These are phyloP conservation scores for Copidosoma aretas DNA, from an alignment of 2,888 invertebrate species.

Conservation along the genomic window DNA sequence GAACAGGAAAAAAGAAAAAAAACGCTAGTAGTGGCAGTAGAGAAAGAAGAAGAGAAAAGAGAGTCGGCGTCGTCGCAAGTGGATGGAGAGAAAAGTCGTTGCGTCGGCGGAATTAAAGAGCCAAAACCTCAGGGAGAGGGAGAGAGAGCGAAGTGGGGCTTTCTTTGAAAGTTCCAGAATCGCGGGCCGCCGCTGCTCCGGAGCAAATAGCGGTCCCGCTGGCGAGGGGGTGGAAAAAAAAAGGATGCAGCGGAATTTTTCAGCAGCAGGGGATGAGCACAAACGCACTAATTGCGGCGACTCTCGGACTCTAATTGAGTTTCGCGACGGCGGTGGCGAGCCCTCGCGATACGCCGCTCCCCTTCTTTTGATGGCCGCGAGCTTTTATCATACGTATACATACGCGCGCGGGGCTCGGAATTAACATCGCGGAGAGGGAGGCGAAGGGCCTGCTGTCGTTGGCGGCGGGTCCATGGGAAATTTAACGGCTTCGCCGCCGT, in stretches of 20 bases:
- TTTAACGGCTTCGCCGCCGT: background rate
- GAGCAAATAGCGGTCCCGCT: slow-evolving; percentile 9
- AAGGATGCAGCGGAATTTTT: background rate
- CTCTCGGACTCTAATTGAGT: slow-evolving; percentile 40
- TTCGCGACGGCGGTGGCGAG: slow-evolving; percentile 8
- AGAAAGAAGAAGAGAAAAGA: background rate
- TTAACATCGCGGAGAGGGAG: too few species aligned
- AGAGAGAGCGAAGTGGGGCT: too few species aligned
- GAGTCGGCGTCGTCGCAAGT: background rate
- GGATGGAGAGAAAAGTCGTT: slow-evolving; percentile 1
- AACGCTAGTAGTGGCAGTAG: background rate
- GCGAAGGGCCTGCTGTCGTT: too few species aligned
- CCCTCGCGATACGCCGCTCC: slow-evolving; percentile 6
- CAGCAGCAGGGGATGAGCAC: slow-evolving; percentile 25
- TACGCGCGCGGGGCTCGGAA: too few species aligned
- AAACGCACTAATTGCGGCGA: slow-evolving; percentile 41
- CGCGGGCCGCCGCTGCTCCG: background rate
- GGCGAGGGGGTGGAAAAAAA: background rate
- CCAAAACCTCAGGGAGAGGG: slow-evolving; percentile 9
- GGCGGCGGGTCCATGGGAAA: background rate
- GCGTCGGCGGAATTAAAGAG: slow-evolving; percentile 19
- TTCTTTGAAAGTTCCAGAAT: slow-evolving; percentile 30
- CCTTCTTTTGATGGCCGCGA: slow-evolving; percentile 22
- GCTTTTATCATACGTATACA: too few species aligned
- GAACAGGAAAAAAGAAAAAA: background rate